phyloP scores from a whole-genome alignment of 2,888 invertebrate genomes.

The Galeruca laticollis region DNA sequence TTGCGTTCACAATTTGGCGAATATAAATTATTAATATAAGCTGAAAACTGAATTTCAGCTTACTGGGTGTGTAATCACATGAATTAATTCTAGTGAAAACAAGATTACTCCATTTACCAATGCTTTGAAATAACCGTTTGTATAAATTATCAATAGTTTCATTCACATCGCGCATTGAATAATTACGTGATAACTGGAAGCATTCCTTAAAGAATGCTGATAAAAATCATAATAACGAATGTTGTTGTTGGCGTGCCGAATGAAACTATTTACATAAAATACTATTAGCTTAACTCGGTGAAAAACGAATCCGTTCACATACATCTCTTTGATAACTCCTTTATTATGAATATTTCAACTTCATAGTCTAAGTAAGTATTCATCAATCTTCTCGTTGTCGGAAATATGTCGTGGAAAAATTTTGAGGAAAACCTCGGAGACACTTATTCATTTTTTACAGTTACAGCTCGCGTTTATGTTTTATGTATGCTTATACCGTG shows the following conservation, averaged over 20 bases:
- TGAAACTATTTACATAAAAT: conserved; percentile 12
- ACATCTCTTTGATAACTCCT: conserved; percentile 7
- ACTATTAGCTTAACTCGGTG: neutral
- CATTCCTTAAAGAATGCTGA: neutral
- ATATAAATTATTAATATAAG: too few species aligned
- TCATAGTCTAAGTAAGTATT: neutral
- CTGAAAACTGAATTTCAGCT: too few species aligned
- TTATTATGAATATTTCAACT: conserved; percentile 14
- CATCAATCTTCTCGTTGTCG: conserved; percentile 8
- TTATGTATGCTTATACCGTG: neutral
- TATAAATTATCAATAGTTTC: too few species aligned
- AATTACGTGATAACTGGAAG: too few species aligned
- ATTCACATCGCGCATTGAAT: too few species aligned
- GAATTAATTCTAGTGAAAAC: too few species aligned
- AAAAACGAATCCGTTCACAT: conserved; percentile 6
- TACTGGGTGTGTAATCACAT: too few species aligned
- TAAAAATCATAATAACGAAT: conserved; percentile 11
- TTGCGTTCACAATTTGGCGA: too few species aligned
- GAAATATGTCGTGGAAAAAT: conserved; percentile 4
- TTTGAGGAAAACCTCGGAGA: neutral
- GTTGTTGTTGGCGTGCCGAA: conserved; percentile 2
- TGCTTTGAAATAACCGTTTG: too few species aligned
- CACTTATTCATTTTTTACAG: conserved; percentile 1
- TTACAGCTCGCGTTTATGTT: neutral
- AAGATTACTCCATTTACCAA: too few species aligned